A percentile compares a stretch with the other conserved stretches of the same genome.
Evolutionary conservation across 2,888 invertebrate genomes (phyloP).

Genomic region (Rhopalosiphum nymphaeae): DNA sequence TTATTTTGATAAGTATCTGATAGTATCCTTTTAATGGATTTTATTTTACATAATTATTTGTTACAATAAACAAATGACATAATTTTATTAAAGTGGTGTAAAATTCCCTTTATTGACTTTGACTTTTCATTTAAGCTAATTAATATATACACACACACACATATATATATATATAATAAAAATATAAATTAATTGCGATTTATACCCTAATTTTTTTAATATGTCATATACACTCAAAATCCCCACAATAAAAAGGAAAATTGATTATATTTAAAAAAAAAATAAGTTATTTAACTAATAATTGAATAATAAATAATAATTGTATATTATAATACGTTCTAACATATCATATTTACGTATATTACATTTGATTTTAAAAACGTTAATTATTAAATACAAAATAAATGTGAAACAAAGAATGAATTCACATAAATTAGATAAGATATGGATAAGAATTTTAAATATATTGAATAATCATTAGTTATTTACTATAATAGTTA

Average conservation of each 20-base stretch:
- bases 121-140: background rate
- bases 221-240: background rate
- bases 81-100: background rate
- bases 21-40: background rate
- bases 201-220: background rate
- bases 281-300: background rate
- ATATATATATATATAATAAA: background rate
- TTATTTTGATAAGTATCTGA: background rate
- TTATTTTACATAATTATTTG: background rate
- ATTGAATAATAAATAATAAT: background rate
- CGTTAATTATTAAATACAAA: too few relatives aligned
- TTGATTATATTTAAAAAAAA: background rate
- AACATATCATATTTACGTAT: too few relatives aligned
- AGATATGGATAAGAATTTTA: too few relatives aligned
- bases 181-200: background rate
- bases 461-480: too few relatives aligned
- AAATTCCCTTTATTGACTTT: background rate
- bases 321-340: background rate
- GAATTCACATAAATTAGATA: too few relatives aligned
- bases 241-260: background rate
- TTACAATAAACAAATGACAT: background rate
- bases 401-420: too few relatives aligned
- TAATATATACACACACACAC: background rate
- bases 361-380: too few relatives aligned
- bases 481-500: too few relatives aligned